Evolutionary conservation across 2,797 vertebrate species (phyloP), one percentile per base, ranked within the genome.

Genomic region (Philypnodon macrostomus): DNA sequence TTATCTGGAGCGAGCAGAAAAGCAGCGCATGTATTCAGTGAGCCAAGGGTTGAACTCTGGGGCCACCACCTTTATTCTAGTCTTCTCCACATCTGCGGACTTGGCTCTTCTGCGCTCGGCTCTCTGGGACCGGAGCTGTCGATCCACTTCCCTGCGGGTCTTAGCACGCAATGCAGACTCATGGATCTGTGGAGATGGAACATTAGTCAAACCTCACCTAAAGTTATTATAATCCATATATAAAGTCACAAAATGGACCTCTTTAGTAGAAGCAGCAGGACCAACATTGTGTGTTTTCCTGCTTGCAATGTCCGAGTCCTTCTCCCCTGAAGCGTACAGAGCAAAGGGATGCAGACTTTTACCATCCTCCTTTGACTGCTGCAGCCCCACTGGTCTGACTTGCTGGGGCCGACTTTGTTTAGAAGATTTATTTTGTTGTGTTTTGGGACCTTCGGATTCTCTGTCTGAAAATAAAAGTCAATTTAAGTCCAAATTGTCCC

Each of bases 1-100:
- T 17, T 90, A 94, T 67, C 89, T 90, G 1, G 90, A 88, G 55
- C 93, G 86, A 13, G 90, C 92, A 0, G 96, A 95, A 72, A 94
- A 98, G 83, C 94, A 96, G 55, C 92, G 89, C 96, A 98, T 98
- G 53, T 98, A 98, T 67, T 98, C 96, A 0, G 95, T 98, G 84
- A 98, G 81, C 95, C 95, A 98, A 0, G 95, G 95, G 78, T 93
- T 93, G 44, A 93, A 95, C 11, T 91, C 79, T 0, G 90, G 83
- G 26, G 70, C 63, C 30, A 85, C 55, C 10, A 85, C 35, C 75
- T 84, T 90, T 5, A 30, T 16, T 50, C 58, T 80, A 54, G 50
- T 24, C 66, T 77, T 91, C 36, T 89, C 88, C 51, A 75, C 40
- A 24, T 95, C 89, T 4, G 75, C 91, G 0, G 93, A 93, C 33